Base-by-base conservation (phyloP, 2,888 invertebrate genomes). In the Aphidoletes aphidimyza region DNA sequence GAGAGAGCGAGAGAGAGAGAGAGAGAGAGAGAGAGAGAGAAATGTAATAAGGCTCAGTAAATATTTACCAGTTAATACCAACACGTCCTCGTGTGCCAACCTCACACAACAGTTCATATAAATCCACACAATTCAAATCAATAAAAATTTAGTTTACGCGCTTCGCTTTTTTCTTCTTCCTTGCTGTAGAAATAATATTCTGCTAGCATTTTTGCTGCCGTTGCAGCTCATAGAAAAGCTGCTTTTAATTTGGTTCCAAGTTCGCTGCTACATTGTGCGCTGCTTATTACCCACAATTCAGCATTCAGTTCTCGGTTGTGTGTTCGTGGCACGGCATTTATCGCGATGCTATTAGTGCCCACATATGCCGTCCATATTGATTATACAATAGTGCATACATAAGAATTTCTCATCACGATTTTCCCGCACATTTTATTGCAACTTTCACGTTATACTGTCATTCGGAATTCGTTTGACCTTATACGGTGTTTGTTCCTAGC, bases 61-160 rank as follows among this genome's bases (percentile, higher is more conserved):
- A 69, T 69, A 69, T 69, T 69, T 69, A 30, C 34, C 69, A 69
- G 8, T 69, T 69, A 30, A 30, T 69, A 14, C 69, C 30, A 69
- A 69, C 69, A 69, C 69, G 30, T 69, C 30, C 34, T 69, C 69
- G 69, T 6, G 8, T 69, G 34, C 11, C 69, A 34, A 54, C 8
- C 54, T 22, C 14, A 5, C 34, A 6, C 54, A 9, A 26, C 8
- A 26, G 30, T 69, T 14, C 34, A 54, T 26, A 54, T 26, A 54
- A 54, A 6, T 3, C 54, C 6, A 69, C 69, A 69, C 69, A 69
- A 69, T 69, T 69, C 34, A 17, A 69, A 69, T 69, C 69, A 69
- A 69, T 69, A 69, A 69, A 39, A 30, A 69, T 69, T 69, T 69
- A 69, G 69, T 69, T 69, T 69, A 69, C 69, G 69, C 26, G 69